Conservation (phyloP, 2,888 invertebrate species). For the Mamestra brassicae region DNA sequence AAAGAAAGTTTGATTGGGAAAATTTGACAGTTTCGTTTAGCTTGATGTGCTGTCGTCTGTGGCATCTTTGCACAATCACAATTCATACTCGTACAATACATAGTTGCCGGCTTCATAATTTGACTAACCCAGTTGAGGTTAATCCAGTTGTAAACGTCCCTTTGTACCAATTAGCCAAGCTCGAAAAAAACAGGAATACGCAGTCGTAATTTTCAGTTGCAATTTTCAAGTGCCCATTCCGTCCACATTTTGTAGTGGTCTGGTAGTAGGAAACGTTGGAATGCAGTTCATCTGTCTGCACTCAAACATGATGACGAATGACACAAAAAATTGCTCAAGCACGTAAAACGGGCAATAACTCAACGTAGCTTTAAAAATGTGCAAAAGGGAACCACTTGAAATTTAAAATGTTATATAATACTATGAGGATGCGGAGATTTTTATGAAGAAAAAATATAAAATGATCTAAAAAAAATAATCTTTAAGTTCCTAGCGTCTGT, state of each 20-base stretch:
- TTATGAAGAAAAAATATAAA: no score
- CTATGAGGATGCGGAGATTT: no score
- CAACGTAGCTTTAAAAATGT: background rate
- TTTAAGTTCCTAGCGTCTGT: no score
- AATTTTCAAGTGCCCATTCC: background rate
- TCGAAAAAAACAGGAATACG: background rate
- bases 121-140: no score
- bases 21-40: no score
- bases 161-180: background rate
- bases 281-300: background rate
- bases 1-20: no score
- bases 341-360: background rate
- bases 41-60: no score
- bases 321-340: background rate
- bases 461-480: no score
- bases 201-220: background rate
- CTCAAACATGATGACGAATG: conserved; percentile 14
- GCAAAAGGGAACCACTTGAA: conserved; percentile 13
- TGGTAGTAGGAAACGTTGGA: background rate
- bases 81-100: no score
- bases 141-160: background rate
- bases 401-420: background rate
- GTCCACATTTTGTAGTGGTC: background rate
- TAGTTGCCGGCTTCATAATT: no score
- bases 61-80: no score